phyloP scores from a whole-genome alignment of 2,797 vertebrate genomes.

The Oreonectes daqikongensis region DNA sequence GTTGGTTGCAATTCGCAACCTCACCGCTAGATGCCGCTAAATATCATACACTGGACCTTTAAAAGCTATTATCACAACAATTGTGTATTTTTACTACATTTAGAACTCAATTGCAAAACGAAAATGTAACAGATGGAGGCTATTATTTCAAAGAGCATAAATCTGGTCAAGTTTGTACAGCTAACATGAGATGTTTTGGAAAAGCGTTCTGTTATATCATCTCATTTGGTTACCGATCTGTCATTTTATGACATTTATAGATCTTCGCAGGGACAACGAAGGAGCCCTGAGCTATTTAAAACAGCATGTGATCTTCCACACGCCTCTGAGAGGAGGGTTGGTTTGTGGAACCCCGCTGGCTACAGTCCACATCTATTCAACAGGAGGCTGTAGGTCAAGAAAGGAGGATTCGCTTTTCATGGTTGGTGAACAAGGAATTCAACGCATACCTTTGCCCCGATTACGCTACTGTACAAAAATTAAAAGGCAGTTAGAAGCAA shows the following conservation, averaged over 20 bases:
- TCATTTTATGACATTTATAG: neutral
- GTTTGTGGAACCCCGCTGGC: conserved; percentile 20
- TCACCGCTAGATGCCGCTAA: no score
- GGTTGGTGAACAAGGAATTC: conserved; percentile 26
- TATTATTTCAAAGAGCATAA: neutral
- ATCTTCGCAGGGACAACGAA: neutral
- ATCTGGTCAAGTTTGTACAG: neutral
- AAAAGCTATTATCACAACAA: neutral
- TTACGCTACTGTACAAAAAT: conserved; percentile 5
- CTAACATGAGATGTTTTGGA: neutral
- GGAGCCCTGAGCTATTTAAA: neutral
- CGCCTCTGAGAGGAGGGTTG: neutral
- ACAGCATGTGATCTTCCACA: conserved; percentile 31
- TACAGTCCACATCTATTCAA: conserved; percentile 40
- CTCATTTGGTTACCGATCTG: conserved; percentile 23
- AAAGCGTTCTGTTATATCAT: neutral
- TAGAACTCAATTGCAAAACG: no score
- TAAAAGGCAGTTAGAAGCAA: neutral
- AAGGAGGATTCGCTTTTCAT: conserved; percentile 58
- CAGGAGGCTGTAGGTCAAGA: conserved; percentile 59
- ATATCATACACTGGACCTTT: no score
- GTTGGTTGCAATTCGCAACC: no score
- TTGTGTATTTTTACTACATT: neutral
- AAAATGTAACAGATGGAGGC: neutral
- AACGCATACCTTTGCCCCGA: conserved; percentile 1